These are phyloP conservation scores for Heliconius hermathena DNA, from an alignment of 1,140 invertebrate genomes.

Conservation along the genomic window DNA sequence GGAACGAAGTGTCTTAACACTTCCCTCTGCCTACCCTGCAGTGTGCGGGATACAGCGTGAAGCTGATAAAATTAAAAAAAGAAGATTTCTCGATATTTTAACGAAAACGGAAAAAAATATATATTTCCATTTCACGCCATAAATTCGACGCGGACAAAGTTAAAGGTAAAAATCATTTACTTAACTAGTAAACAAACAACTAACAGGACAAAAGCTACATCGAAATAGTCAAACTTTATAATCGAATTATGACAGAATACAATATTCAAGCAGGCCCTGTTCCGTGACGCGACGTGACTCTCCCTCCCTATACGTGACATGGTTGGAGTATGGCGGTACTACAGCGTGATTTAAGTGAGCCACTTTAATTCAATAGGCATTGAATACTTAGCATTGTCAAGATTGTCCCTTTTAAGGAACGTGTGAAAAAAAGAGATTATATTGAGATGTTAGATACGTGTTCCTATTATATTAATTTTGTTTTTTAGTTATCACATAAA, in stretches of 20 bases:
- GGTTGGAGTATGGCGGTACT: not conserved
- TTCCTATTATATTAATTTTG: no score
- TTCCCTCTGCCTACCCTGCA: no score
- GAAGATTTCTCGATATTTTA: no score
- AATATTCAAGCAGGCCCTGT: not conserved
- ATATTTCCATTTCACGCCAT: no score
- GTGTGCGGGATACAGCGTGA: no score
- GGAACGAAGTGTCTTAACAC: no score
- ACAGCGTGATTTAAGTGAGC: constrained; percentile 8
- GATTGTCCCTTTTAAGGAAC: not conserved
- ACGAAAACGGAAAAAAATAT: no score
- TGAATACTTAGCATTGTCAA: not conserved
- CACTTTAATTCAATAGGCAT: not conserved
- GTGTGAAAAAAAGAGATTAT: not conserved
- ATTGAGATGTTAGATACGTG: no score
- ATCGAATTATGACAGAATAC: constrained; percentile 1
- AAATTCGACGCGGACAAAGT: no score
- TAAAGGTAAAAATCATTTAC: no score
- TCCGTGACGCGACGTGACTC: constrained; percentile 8
- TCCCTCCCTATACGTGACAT: not conserved
- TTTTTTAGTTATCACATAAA: no score
- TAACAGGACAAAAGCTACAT: not conserved
- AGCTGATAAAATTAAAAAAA: no score
- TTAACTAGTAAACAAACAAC: not conserved
- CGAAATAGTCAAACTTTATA: constrained; percentile 1